These are phyloP conservation scores for Biston stratarius DNA, from an alignment of 2,888 invertebrate genomes.

Conservation along the genomic window DNA sequence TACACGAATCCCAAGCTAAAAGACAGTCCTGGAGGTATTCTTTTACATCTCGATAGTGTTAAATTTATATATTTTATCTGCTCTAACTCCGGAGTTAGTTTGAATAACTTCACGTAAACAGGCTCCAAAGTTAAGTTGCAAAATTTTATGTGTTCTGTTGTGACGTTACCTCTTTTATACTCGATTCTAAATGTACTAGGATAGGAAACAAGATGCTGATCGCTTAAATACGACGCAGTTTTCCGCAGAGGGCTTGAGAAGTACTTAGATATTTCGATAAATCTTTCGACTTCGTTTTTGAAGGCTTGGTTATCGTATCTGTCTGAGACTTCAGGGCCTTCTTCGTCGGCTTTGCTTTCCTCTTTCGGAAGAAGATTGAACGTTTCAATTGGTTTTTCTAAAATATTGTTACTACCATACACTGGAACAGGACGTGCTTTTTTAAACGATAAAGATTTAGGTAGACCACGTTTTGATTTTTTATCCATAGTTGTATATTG, in stretches of 20 bases:
- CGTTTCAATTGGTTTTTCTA: slow-evolving; percentile 31
- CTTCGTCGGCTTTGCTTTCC: slow-evolving; percentile 60
- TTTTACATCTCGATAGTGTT: slow-evolving; percentile 66
- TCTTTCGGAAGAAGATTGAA: slow-evolving; percentile 52
- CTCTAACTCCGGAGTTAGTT: slow-evolving; percentile 72
- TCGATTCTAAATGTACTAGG: slow-evolving; percentile 69
- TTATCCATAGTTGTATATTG: slow-evolving; percentile 31
- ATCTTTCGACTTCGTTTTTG: slow-evolving; percentile 69
- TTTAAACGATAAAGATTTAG: slow-evolving; percentile 27
- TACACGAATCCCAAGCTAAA: slow-evolving; percentile 73
- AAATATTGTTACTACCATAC: slow-evolving; percentile 9
- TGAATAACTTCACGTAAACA: slow-evolving; percentile 74
- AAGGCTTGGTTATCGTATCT: slow-evolving; percentile 53
- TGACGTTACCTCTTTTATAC: slow-evolving; percentile 68
- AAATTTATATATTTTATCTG: slow-evolving; percentile 75
- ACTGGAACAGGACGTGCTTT: slow-evolving; percentile 25
- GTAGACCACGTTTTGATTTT: slow-evolving; percentile 24
- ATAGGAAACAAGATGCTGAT: slow-evolving; percentile 69
- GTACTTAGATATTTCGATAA: slow-evolving; percentile 78
- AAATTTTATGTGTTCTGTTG: slow-evolving; percentile 71
- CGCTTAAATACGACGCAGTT: slow-evolving; percentile 76
- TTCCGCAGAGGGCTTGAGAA: slow-evolving; percentile 76
- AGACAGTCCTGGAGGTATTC: slow-evolving; percentile 76
- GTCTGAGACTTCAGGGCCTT: slow-evolving; percentile 46
- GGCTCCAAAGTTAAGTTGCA: slow-evolving; percentile 73